Evolutionary conservation across 2,113 vertebrate genomes (phyloP).

Genomic region (Sander vitreus): DNA sequence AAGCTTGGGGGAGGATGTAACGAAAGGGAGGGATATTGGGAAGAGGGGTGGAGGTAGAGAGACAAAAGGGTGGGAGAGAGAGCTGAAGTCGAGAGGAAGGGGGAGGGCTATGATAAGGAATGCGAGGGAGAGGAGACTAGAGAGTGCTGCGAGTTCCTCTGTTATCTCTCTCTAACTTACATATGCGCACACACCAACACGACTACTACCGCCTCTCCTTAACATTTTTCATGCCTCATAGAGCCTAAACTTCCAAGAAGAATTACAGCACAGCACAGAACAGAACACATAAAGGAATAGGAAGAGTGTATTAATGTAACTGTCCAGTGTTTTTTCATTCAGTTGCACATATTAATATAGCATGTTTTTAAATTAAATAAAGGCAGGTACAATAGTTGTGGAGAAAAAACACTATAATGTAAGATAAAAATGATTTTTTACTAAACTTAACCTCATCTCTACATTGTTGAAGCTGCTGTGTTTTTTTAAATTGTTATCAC

Average conservation of each 20-base stretch:
- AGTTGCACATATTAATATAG: not conserved
- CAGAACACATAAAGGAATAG: too few species aligned
- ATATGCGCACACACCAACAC: conserved; percentile 18
- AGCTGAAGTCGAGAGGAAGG: conserved; percentile 2
- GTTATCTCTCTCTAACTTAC: conserved; percentile 51
- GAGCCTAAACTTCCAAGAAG: conserved; percentile 46
- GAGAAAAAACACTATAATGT: not conserved
- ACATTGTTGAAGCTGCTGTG: not conserved
- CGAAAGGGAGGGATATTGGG: conserved; percentile 21
- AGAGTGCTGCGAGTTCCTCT: conserved; percentile 79
- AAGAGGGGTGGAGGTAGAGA: conserved; percentile 27
- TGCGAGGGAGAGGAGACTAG: conserved; percentile 89
- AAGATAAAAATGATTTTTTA: not conserved
- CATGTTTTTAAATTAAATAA: not conserved
- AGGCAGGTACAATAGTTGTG: not conserved
- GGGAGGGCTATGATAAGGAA: conserved; percentile 80
- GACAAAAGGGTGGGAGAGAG: conserved; percentile 28
- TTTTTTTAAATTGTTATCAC: conserved; percentile 30
- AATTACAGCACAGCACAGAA: conserved; percentile 23
- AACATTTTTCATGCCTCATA: conserved; percentile 68
- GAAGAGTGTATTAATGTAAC: not conserved
- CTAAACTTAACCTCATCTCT: not conserved
- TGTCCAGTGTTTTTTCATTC: not conserved
- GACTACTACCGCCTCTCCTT: conserved; percentile 35
- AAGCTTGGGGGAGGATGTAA: conserved; percentile 31